Percentiles rank a stretch among this genome's conserved stretches.
These are phyloP conservation scores for Copidosoma aretas DNA, from an alignment of 2,888 invertebrate genomes.

Conservation along the genomic window DNA sequence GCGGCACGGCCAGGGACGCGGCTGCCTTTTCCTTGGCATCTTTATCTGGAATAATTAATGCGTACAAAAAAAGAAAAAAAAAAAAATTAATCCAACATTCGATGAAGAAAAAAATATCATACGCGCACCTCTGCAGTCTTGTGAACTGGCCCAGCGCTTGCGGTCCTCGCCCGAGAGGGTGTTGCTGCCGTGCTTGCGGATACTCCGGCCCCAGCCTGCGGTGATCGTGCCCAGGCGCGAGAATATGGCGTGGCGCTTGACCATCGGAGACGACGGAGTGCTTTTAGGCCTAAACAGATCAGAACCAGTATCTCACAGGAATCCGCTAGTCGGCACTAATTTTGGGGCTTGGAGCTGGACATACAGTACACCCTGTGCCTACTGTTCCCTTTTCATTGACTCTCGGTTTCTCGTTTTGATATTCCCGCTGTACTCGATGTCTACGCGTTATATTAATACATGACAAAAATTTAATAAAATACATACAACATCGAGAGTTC, in stretches of 20 bases:
- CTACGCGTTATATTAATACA: not conserved
- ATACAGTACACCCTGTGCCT: not conserved
- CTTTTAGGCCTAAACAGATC: constrained; percentile 79
- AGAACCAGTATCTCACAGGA: constrained; percentile 63
- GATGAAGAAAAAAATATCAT: no score
- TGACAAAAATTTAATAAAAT: not conserved
- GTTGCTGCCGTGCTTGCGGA: constrained; percentile 81
- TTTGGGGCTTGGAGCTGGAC: constrained; percentile 48
- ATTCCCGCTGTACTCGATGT: no score
- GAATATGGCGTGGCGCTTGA: constrained; percentile 78
- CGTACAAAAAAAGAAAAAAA: no score
- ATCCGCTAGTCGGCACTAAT: constrained; percentile 57
- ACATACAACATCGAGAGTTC: constrained; percentile 21
- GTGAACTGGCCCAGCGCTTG: constrained; percentile 91
- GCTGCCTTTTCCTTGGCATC: constrained; percentile 75
- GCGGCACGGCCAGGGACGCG: constrained; percentile 78
- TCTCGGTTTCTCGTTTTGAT: not conserved
- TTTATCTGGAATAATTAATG: constrained; percentile 72
- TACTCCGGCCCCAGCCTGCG: constrained; percentile 88
- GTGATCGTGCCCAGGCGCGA: constrained; percentile 89
- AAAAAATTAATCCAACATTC: no score
- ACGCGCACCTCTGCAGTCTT: constrained; percentile 86
- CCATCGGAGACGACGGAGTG: constrained; percentile 93
- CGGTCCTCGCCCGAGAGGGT: constrained; percentile 85
- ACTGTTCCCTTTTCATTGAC: not conserved